Evolutionary conservation across 2,888 invertebrate genomes (phyloP), one percentile per base, ranked within the genome.

Genomic region (Apocheima hispidaria): DNA sequence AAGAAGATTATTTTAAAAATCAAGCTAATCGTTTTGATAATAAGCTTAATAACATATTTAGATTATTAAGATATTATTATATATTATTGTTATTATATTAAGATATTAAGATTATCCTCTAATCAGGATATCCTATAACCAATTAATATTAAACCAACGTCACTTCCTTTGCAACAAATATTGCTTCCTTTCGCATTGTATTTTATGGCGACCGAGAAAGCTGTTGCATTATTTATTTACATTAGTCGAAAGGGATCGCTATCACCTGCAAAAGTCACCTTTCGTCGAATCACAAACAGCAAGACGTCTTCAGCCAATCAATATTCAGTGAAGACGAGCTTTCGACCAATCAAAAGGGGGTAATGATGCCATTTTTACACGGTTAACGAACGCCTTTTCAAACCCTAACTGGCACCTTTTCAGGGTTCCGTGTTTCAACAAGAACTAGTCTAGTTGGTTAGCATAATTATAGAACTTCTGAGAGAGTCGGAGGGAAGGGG

Each of bases 381-480:
- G 16, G 48, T 36, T 68, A 65, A 68, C 60, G 62, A 67, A 62
- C 38, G 51, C 46, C 62, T 30, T 61, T 66, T 56, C 36, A 54
- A 48, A 58, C 16, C 51, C 51, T 44, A 46, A 40, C 40, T 20
- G n/a, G 36, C 6, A 28, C 14, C 2, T 20, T 40, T 38, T 18
- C 21, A 40, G 3, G 20, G 40, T 4, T n/a, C 12, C 33, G n/a
- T 33, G n/a, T n/a, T n/a, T n/a, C n/a, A n/a, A n/a, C n/a, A n/a
- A n/a, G n/a, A n/a, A n/a, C n/a, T n/a, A n/a, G n/a, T n/a, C n/a
- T n/a, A n/a, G n/a, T n/a, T n/a, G n/a, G n/a, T n/a, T n/a, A n/a
- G n/a, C n/a, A n/a, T n/a, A n/a, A n/a, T n/a, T n/a, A n/a, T n/a
- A n/a, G n/a, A n/a, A n/a, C n/a, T n/a, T n/a, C n/a, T n/a, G n/a